phyloP scores from a whole-genome alignment of 2,888 invertebrate species.

The Aspidiotus rigidus region DNA sequence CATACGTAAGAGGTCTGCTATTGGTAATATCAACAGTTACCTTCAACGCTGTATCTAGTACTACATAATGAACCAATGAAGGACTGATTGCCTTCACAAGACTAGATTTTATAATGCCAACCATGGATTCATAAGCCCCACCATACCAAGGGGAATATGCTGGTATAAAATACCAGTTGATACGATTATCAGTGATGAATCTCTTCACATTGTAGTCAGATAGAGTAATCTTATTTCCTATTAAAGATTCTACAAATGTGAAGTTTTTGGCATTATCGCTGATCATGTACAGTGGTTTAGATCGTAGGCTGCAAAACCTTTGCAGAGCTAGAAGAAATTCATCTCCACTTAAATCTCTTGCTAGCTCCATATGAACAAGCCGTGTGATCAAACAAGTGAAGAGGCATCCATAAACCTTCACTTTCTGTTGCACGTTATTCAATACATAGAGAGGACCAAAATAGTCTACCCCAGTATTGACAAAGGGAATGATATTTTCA shows the following conservation, averaged over 20 bases:
- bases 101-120: too few species aligned
- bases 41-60: background rate
- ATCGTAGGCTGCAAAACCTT: background rate
- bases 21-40: background rate
- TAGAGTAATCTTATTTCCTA: background rate
- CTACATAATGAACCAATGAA: too few species aligned
- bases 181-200: too few species aligned
- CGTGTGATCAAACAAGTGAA: slow-evolving; percentile 7
- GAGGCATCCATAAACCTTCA: background rate
- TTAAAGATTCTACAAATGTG: background rate
- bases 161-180: slow-evolving; percentile 11
- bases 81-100: too few species aligned
- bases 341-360: background rate
- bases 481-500: background rate
- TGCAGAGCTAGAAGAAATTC: background rate
- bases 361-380: slow-evolving; percentile 2
- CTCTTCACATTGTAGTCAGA: background rate
- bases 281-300: background rate
- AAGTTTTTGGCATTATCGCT: background rate
- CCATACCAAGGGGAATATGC: slow-evolving; percentile 6
- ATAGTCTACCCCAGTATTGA: background rate
- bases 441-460: too few species aligned
- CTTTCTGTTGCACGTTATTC: background rate
- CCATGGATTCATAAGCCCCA: background rate
- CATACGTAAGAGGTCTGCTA: too few species aligned